phyloP scores from a whole-genome alignment of 1,140 invertebrate species.

The Chironomus striatipennis region DNA sequence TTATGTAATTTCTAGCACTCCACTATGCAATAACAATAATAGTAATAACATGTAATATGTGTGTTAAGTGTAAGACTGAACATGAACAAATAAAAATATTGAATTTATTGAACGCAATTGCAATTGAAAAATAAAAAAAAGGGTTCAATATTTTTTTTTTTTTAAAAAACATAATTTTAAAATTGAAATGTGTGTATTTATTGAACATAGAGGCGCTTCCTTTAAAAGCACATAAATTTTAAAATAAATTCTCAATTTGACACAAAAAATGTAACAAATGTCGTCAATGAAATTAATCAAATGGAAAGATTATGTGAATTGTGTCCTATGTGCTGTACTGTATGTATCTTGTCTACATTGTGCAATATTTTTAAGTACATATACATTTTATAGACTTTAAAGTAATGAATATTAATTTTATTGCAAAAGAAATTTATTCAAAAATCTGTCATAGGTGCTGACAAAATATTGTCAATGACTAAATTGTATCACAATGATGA shows the following conservation, averaged over 20 bases:
- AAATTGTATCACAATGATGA: background rate
- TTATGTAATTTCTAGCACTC: slow-evolving; percentile 10
- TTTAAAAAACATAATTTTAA: background rate
- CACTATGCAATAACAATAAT: background rate
- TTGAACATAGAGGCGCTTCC: background rate
- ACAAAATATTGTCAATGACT: too few species aligned
- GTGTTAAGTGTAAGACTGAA: too few species aligned
- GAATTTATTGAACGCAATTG: slow-evolving; percentile 22
- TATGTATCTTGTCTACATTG: background rate
- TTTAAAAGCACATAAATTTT: slow-evolving; percentile 3
- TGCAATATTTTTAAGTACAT: background rate
- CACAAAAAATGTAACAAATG: slow-evolving; percentile 16
- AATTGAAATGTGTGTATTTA: too few species aligned
- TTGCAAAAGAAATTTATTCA: too few species aligned
- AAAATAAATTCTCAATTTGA: slow-evolving; percentile 17
- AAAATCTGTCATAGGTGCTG: too few species aligned
- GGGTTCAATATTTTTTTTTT: background rate
- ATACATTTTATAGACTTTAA: too few species aligned
- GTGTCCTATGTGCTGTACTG: background rate
- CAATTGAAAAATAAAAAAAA: background rate
- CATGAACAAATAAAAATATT: slow-evolving; percentile 18
- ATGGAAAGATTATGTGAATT: slow-evolving; percentile 14
- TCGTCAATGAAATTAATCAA: slow-evolving; percentile 23
- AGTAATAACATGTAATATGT: too few species aligned
- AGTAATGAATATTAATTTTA: too few species aligned